Evolutionary conservation across 2,888 invertebrate species (phyloP), one percentile per base, ranked within the genome.

Genomic region (Sisyra terminalis): DNA sequence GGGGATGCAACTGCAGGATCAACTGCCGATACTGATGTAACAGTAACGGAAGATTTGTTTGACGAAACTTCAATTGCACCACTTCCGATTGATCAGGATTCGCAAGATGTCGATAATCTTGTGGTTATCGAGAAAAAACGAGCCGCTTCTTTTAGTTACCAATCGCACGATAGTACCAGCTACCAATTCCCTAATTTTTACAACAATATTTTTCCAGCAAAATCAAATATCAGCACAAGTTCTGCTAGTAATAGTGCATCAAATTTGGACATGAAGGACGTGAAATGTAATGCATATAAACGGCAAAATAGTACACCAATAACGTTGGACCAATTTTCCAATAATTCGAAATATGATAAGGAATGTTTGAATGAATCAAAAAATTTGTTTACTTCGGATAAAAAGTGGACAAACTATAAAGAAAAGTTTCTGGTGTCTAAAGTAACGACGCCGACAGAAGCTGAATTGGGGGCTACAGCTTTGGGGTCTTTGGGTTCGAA

Each of bases 1-100:
- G 75, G 69, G 54, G 73, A 77, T 56, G 76, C 76, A 44, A 78
- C 77, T 42, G 74, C 75, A 53, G 77, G 76, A 46, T 78, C 77
- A 37, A 66, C 66, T 50, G 69, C 70, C 4, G 73, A 73, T 51
- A 71, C 68, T 47, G 73, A 73, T 49, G 60, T 73, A 29, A 61
- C 70, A 55, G 70, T 73, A 53, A 59, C 57, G 0, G 60, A 59
- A 52, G 60, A 61, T 38, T 55, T 57, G n/a, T 38, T 35, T 18
- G 41, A 32, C 7, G 57, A 58, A 42, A 49, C 50, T 2, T 52
- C 49, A 9, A 9, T 30, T 2, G 40, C 31, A 9, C 29, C 13
- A 2, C 15, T 14, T 6, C 30, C 30, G n/a, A 11, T 15, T 17
- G 46, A 46, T 39, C 45, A 45, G n/a, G 40, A 29, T 24, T 5